These are phyloP conservation scores for Corydoras sp. DNA, from an alignment of 2,113 vertebrate species.

Conservation along the genomic window DNA sequence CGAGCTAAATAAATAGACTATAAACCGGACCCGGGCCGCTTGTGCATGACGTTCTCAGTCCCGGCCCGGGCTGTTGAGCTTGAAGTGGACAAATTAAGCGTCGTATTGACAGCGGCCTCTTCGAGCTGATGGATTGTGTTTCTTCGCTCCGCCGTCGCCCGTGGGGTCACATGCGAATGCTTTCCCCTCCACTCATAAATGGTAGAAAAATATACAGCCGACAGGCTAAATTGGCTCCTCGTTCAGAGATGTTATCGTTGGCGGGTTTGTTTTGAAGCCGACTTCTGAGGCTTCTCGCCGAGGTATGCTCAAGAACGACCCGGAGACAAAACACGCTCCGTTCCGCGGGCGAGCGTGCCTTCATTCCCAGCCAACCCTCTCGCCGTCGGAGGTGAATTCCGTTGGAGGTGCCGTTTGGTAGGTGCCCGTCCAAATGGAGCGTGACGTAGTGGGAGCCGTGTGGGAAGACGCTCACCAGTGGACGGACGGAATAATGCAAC, in stretches of 20 bases:
- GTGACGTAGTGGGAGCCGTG: neutral
- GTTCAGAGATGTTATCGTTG: slow-evolving; percentile 41
- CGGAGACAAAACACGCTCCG: slow-evolving; percentile 27
- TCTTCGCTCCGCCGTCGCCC: slow-evolving; percentile 12
- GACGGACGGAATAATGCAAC: too few relatives aligned
- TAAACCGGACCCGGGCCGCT: neutral
- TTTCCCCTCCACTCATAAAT: slow-evolving; percentile 28
- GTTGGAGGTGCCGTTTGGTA: neutral
- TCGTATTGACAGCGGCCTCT: neutral
- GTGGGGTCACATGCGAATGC: slow-evolving; percentile 28
- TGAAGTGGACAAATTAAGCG: neutral
- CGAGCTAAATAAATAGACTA: neutral
- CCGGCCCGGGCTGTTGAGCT: neutral
- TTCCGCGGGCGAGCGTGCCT: slow-evolving; percentile 3
- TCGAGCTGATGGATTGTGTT: slow-evolving; percentile 25
- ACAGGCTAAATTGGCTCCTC: slow-evolving; percentile 31
- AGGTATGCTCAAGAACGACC: slow-evolving; percentile 16
- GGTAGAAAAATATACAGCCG: slow-evolving; percentile 45
- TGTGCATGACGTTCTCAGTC: neutral
- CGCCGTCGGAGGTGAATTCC: neutral
- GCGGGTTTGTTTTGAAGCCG: slow-evolving; percentile 28
- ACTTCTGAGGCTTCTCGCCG: slow-evolving; percentile 12
- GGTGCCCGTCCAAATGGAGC: slow-evolving; percentile 1
- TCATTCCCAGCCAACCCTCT: neutral
- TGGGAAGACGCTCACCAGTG: slow-evolving; percentile 1